These are phyloP conservation scores for Furnarius figulus DNA, from an alignment of 2,113 vertebrate genomes.

Conservation along the genomic window DNA sequence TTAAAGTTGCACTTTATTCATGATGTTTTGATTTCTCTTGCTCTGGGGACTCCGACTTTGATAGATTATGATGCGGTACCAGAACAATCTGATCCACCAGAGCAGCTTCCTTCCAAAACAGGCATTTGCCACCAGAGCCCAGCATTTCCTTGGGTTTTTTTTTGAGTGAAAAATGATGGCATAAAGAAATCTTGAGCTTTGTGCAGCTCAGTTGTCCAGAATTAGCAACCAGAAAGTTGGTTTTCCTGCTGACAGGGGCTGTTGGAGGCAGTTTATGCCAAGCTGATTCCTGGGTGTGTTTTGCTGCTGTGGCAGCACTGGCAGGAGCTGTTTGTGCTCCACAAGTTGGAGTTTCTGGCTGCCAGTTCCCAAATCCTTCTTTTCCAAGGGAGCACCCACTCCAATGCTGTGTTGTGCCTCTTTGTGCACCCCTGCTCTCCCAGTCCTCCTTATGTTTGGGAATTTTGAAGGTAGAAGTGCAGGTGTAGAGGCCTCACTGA, in stretches of 20 bases:
- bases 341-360: not conserved
- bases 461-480: not conserved
- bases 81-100: not conserved
- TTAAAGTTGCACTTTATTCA: not conserved
- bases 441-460: accelerated
- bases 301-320: not conserved
- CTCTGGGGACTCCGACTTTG: slow-evolving; percentile 62
- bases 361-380: not conserved
- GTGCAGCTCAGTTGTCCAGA: not conserved
- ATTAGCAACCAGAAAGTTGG: slow-evolving; percentile 7
- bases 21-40: slow-evolving; percentile 58
- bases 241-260: not conserved
- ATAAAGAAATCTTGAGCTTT: not conserved
- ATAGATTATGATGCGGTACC: slow-evolving; percentile 32
- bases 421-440: not conserved
- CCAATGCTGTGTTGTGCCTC: accelerated
- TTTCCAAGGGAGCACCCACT: accelerated
- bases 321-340: not conserved
- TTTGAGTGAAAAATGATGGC: slow-evolving; percentile 6
- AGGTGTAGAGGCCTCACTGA: not conserved
- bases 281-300: not conserved
- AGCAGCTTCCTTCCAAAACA: slow-evolving; percentile 17
- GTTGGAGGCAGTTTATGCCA: not conserved
- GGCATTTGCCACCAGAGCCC: not conserved
- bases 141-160: not conserved